These are phyloP conservation scores for Drosophila pullipes DNA, from an alignment of 2,888 invertebrate genomes.

Conservation along the genomic window DNA sequence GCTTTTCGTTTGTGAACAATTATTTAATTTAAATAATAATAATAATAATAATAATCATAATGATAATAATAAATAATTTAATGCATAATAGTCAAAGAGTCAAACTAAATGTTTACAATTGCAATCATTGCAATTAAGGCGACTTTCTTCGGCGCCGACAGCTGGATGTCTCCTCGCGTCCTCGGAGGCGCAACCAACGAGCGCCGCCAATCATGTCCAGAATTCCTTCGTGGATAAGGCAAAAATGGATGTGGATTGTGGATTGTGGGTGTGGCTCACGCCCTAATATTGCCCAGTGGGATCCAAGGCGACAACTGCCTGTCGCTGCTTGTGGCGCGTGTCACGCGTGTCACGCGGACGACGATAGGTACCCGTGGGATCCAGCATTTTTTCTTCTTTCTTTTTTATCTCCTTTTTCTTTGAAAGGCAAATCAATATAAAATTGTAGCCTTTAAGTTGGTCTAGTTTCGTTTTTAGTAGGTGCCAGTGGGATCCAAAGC, in stretches of 20 bases:
- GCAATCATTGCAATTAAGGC: conserved; percentile 8
- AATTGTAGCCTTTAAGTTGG: background rate
- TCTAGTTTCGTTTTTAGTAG: conserved; percentile 64
- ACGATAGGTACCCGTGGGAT: conserved; percentile 85
- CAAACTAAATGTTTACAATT: conserved; percentile 4
- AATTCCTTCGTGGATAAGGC: conserved; percentile 68
- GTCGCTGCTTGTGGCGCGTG: conserved; percentile 68
- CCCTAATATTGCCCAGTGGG: conserved; percentile 84
- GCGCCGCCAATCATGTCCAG: conserved; percentile 77
- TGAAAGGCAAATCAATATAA: background rate
- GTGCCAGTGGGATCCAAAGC: conserved; percentile 85
- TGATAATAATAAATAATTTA: conserved; percentile 65
- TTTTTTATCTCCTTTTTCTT: background rate
- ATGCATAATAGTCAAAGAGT: conserved; percentile 46
- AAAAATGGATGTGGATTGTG: conserved; percentile 63
- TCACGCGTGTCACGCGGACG: conserved; percentile 78
- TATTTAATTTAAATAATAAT: conserved; percentile 62
- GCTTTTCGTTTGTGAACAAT: conserved; percentile 59
- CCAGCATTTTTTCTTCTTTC: conserved; percentile 65
- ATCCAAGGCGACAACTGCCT: conserved; percentile 68
- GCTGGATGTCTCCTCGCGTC: conserved; percentile 86
- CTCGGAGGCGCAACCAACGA: conserved; percentile 84
- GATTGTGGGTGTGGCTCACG: background rate
- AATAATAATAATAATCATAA: conserved; percentile 53
- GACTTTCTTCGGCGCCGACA: conserved; percentile 85